Base-by-base conservation (phyloP, 2,113 vertebrate species). In the Lynx canadensis region DNA sequence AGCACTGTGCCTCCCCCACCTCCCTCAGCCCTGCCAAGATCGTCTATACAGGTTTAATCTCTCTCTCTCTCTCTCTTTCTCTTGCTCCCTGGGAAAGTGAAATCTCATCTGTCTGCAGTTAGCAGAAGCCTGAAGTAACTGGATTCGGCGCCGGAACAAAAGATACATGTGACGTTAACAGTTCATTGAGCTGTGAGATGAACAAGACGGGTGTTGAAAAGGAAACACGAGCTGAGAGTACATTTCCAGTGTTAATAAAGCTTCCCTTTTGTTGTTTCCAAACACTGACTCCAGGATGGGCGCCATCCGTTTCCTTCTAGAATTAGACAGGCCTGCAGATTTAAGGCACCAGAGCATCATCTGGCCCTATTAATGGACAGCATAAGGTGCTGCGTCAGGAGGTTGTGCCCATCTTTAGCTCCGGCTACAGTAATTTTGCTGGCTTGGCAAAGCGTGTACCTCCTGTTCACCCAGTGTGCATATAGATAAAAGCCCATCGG, bases 181-280 rank as follows among this genome's bases (percentile, higher is more conserved):
- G 99, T 98, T 99, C 99, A 99, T 76, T 99, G 99, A 99, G 93
- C 99, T 98, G 98, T 99, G 99, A 99, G 98, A 99, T 99, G 99
- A 99, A 99, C 98, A 98, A 99, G 98, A 98, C 94, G 98, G 92
- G 97, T 97, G 98, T 84, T 98, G 98, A 98, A 98, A 98, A 98
- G 98, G 97, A 98, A 98, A 97, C 98, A 94, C 38, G 78, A 98
- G 97, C 96, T 89, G 97, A 98, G 98, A 98, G 98, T 98, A 97
- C 95, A 98, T 98, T 98, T 98, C 97, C 97, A 98, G 97, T 97
- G 98, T 98, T 98, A 98, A 98, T 98, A 98, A 98, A 98, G 98
- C 96, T 98, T 98, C 92, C 55, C 90, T 97, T 98, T 98, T 97
- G 98, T 98, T 98, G 97, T 99, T 99, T 98, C 98, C 94, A 95